Percentiles rank a stretch among this genome's conserved stretches.
Evolutionary conservation across 2,888 invertebrate species (phyloP).

Genomic region (Sipunculus nudus): DNA sequence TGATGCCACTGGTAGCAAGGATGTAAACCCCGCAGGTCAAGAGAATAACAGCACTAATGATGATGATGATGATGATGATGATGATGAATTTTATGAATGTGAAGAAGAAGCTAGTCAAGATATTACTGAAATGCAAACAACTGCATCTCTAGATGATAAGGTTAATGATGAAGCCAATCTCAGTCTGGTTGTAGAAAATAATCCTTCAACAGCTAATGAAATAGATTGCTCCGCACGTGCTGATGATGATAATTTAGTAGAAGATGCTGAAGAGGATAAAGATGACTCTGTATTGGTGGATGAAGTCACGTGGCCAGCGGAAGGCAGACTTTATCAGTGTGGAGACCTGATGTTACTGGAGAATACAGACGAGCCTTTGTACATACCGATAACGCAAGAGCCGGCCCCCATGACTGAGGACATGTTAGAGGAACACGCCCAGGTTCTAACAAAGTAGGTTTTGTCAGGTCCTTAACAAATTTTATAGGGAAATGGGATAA

Average conservation of each 20-base stretch:
- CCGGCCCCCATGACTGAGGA: constrained; percentile 98
- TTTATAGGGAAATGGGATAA: background rate
- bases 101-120: constrained; percentile 27
- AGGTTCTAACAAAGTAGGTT: constrained; percentile 77
- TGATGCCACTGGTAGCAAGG: background rate
- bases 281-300: constrained; percentile 16
- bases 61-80: no score
- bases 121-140: no score
- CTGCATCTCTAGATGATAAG: no score
- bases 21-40: background rate
- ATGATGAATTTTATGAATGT: constrained; percentile 65
- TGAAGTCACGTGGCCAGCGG: constrained; percentile 66
- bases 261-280: constrained; percentile 18
- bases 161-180: constrained; percentile 2
- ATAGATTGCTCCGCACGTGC: no score
- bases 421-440: constrained; percentile 91
- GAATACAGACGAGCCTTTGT: constrained; percentile 76
- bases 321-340: constrained; percentile 77
- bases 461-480: background rate
- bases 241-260: no score
- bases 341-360: constrained; percentile 76
- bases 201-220: no score
- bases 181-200: no score
- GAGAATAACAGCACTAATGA: no score
- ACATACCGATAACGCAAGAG: constrained; percentile 85